Base-by-base conservation (phyloP, 2,797 vertebrate species). In the Melanotaenia nigrans region DNA sequence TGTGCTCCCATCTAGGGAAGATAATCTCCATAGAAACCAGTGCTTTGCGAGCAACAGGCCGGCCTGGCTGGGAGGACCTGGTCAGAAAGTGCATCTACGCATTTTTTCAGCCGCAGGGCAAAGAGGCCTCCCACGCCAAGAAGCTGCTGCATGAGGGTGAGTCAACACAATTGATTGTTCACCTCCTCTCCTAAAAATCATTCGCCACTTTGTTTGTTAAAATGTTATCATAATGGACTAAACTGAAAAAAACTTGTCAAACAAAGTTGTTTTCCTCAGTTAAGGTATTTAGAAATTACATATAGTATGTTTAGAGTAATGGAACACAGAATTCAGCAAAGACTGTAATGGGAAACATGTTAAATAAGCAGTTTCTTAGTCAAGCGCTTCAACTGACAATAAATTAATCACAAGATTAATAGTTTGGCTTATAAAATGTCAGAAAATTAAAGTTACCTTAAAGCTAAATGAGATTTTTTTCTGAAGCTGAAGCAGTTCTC, bases 1-100 rank as follows among this genome's bases (percentile, higher is more conserved):
- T 35, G 11, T 62, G 22, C 55, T 78, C 20, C 51, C 42, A 69
- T 89, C 9, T 89, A 99, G 97, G 97, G 88, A 99, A 98, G 94
- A 99, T 99, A 92, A 97, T 98, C 95, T 98, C 97, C 92, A 98
- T 98, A 70, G 97, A 98, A 92, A 98, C 97, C 0, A 97, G 97
- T 75, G 95, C 96, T 58, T 92, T 99, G 92, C 93, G 97, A 87
- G 96, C 96, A 0, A 96, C 96, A 0, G 97, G 96, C 78, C 95
- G 96, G 69, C 95, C 96, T 6, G 97, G 97, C 85, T 99, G 97
- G 97, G 97, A 98, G 92, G 97, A 98, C 85, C 90, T 98, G 91
- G 97, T 98, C 78, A 93, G 97, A 76, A 98, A 97, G 85, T 99
- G 97, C 94, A 98, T 99, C 90, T 98, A 97, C 9, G 96, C 97